These are phyloP conservation scores for Plectropomus leopardus DNA, from an alignment of 2,113 vertebrate species.

Conservation along the genomic window DNA sequence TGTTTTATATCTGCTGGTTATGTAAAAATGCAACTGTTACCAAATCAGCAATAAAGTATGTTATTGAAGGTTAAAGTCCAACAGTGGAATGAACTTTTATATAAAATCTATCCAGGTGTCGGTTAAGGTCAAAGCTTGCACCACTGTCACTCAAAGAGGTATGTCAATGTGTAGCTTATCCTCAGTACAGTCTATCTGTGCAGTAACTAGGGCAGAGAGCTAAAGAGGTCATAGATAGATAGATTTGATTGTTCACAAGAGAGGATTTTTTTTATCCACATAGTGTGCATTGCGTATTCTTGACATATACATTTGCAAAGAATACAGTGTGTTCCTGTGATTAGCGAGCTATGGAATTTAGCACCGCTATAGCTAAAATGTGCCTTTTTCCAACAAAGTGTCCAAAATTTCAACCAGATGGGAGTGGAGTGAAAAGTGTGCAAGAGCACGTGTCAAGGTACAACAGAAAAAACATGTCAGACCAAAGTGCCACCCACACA, in stretches of 20 bases:
- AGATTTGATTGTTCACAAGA: neutral
- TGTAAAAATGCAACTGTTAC: neutral
- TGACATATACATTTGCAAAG: neutral
- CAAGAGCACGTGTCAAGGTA: constrained; percentile 30
- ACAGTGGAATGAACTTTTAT: too few relatives aligned
- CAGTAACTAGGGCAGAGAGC: constrained; percentile 29
- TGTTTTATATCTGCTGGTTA: neutral
- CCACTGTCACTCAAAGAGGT: neutral
- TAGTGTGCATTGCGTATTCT: neutral
- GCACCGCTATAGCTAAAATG: neutral
- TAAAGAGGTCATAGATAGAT: constrained; percentile 49
- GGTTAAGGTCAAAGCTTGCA: constrained; percentile 12
- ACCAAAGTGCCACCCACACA: constrained; percentile 65
- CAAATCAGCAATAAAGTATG: neutral
- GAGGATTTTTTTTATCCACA: neutral
- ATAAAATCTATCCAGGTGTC: neutral
- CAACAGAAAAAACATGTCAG: constrained; percentile 54
- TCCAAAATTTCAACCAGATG: neutral
- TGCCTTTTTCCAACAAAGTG: neutral
- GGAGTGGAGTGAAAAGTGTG: neutral
- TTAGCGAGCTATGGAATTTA: neutral
- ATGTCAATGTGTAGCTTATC: constrained; percentile 7
- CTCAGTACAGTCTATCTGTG: constrained; percentile 24
- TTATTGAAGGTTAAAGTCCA: neutral
- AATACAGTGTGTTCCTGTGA: neutral